phyloP scores from a whole-genome alignment of 1,140 invertebrate genomes.

The Hypothenemus hampei region DNA sequence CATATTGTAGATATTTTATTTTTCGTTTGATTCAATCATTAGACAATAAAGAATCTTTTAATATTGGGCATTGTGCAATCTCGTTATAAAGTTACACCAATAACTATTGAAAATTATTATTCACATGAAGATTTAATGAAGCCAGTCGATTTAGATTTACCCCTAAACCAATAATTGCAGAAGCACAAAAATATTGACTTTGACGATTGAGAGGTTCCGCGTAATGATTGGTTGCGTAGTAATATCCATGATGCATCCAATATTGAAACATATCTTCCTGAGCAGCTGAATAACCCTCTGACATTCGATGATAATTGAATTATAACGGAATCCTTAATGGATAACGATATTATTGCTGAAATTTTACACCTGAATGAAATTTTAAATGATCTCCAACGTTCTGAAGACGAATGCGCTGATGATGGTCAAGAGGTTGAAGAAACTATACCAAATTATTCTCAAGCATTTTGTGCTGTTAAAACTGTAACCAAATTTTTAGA shows the following conservation, averaged over 20 bases:
- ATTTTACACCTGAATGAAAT: constrained; percentile 4
- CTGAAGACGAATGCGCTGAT: constrained; percentile 7
- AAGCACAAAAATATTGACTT: background rate
- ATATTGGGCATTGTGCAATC: no score
- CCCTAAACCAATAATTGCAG: no score
- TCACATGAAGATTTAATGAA: no score
- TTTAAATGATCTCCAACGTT: constrained; percentile 7
- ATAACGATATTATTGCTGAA: constrained; percentile 16
- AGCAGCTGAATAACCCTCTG: constrained; percentile 2
- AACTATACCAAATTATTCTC: constrained; percentile 12
- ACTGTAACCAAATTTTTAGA: no score
- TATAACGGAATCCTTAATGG: constrained; percentile 11
- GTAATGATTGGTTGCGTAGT: constrained; percentile 9
- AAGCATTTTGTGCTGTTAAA: constrained; percentile 1
- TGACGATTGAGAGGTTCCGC: background rate
- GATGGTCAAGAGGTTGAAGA: constrained; percentile 1
- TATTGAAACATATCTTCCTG: constrained; percentile 5
- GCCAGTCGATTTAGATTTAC: no score
- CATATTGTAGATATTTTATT: no score
- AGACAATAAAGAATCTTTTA: no score
- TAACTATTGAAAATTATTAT: no score
- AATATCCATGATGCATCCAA: background rate
- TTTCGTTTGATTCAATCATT: no score
- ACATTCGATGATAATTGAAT: constrained; percentile 13
- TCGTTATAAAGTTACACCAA: no score